These are phyloP conservation scores for Salmo trutta DNA, from an alignment of 2,797 vertebrate species.

Conservation along the genomic window DNA sequence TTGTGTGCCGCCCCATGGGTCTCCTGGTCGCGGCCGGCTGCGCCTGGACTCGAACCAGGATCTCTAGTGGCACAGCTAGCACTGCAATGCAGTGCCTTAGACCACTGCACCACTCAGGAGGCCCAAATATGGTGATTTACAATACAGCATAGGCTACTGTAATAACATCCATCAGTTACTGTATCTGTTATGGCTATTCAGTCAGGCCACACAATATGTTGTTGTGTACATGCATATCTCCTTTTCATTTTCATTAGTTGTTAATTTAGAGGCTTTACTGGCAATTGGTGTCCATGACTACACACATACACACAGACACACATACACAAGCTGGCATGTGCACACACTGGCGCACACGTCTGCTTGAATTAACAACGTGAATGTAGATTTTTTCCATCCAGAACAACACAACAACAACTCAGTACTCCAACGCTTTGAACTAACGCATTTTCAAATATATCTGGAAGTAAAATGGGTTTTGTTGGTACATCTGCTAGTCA, in stretches of 20 bases:
- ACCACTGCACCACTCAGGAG: no score
- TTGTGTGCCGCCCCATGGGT: no score
- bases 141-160: neutral
- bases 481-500: neutral
- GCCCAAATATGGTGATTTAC: no score
- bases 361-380: no score
- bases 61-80: no score
- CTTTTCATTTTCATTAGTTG: constrained; percentile 20
- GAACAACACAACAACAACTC: neutral
- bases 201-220: constrained; percentile 7
- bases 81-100: no score
- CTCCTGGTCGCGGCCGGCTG: no score
- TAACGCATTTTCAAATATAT: neutral
- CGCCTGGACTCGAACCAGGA: no score
- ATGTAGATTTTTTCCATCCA: neutral
- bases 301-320: no score
- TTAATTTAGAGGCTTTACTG: constrained; percentile 1
- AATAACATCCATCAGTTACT: neutral
- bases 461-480: neutral
- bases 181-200: constrained; percentile 9
- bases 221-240: constrained; percentile 15
- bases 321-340: no score
- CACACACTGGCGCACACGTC: no score
- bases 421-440: neutral
- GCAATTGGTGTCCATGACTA: neutral